These are phyloP conservation scores for Atta colombica DNA, from an alignment of 1,140 invertebrate genomes.

Conservation along the genomic window DNA sequence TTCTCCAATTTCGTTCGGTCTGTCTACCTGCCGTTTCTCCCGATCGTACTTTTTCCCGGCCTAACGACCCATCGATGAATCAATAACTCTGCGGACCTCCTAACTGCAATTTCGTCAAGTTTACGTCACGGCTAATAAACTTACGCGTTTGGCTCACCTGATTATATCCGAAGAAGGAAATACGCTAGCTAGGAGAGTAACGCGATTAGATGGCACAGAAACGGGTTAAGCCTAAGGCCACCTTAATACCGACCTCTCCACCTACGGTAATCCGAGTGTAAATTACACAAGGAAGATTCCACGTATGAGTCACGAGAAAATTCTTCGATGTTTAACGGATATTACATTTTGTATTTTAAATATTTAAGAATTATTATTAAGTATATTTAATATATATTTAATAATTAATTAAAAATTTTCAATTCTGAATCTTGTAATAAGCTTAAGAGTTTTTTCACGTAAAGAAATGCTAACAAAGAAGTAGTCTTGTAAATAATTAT, in stretches of 20 bases:
- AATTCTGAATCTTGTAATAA: background rate
- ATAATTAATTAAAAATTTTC: background rate
- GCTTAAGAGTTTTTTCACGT: background rate
- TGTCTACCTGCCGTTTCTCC: slow-evolving; percentile 2
- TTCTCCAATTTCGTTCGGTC: slow-evolving; percentile 15
- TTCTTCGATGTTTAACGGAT: background rate
- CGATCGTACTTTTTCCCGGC: slow-evolving; percentile 12
- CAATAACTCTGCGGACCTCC: slow-evolving; percentile 36
- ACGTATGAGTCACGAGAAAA: background rate
- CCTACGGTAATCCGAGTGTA: background rate
- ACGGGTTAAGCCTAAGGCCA: slow-evolving; percentile 40
- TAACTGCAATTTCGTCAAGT: slow-evolving; percentile 51
- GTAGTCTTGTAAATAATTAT: background rate
- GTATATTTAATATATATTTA: background rate
- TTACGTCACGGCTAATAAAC: slow-evolving; percentile 44
- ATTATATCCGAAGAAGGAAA: slow-evolving; percentile 61
- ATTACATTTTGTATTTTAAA: background rate
- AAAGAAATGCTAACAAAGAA: background rate
- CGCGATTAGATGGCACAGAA: slow-evolving; percentile 42
- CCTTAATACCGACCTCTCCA: slow-evolving; percentile 28
- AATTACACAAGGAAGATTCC: background rate
- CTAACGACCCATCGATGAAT: slow-evolving; percentile 38
- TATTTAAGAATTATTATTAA: background rate
- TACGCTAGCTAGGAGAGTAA: slow-evolving; percentile 35
- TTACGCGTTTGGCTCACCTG: slow-evolving; percentile 40